phyloP scores from a whole-genome alignment of 1,140 invertebrate species.

The Gryon sp. region DNA sequence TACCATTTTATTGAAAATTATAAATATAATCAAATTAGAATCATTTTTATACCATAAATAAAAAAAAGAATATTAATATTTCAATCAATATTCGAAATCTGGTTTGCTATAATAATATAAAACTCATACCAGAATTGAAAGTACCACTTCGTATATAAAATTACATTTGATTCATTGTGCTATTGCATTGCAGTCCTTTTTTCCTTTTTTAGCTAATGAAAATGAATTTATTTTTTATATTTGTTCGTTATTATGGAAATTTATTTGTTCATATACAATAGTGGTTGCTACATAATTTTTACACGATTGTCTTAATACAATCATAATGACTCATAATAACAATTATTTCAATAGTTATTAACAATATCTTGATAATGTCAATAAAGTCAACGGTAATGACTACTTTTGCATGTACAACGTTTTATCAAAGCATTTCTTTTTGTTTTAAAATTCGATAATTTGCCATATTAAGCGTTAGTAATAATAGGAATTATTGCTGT shows the following conservation, averaged over 20 bases:
- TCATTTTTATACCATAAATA: too few species aligned
- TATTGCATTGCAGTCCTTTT: constrained; percentile 32
- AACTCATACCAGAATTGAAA: constrained; percentile 3
- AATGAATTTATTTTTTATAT: constrained; percentile 11
- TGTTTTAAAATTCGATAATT: constrained; percentile 16
- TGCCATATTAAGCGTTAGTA: constrained; percentile 24
- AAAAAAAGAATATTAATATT: too few species aligned
- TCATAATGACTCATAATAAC: constrained; percentile 37
- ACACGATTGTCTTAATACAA: constrained; percentile 45
- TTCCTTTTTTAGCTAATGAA: constrained; percentile 2
- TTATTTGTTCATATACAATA: constrained; percentile 38
- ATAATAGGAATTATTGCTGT: constrained; percentile 26
- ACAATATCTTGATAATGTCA: constrained; percentile 23
- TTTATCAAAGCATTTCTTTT: constrained; percentile 35
- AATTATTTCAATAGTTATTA: constrained; percentile 27
- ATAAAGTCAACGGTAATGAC: constrained; percentile 70
- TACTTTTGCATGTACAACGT: constrained; percentile 77
- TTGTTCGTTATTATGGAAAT: constrained; percentile 1
- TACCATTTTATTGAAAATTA: too few species aligned
- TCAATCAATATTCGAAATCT: constrained; percentile 21
- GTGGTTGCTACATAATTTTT: constrained; percentile 34
- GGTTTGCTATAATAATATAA: background rate
- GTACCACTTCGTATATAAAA: constrained; percentile 13
- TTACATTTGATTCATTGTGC: constrained; percentile 41
- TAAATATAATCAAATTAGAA: too few species aligned